A percentile compares a stretch with the other conserved stretches of the same genome.
phyloP scores from a whole-genome alignment of 2,797 vertebrate species.

The Sebastiscus albofasciatus region DNA sequence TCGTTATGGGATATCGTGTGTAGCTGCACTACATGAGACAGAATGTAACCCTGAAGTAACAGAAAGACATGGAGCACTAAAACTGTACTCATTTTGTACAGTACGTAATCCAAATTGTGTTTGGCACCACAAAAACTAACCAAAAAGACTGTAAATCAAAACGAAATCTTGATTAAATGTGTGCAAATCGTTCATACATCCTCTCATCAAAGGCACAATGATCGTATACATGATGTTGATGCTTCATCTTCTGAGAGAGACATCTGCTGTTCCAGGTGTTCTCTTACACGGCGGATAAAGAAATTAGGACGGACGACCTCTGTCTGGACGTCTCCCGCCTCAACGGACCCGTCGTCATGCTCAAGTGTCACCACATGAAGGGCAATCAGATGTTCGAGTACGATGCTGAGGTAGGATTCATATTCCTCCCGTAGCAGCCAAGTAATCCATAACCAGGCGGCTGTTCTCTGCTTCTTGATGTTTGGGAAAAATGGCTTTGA shows the following conservation, averaged over 20 bases:
- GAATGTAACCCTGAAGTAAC: neutral
- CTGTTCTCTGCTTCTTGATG: neutral
- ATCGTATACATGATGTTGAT: neutral
- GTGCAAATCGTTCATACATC: neutral
- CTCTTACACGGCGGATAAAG: slow-evolving; percentile 97
- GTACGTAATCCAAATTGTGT: neutral
- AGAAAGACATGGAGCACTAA: neutral
- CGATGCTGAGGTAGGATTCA: slow-evolving; percentile 90
- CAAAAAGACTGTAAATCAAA: neutral
- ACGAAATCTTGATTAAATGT: neutral
- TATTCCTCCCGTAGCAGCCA: neutral
- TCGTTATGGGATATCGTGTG: neutral
- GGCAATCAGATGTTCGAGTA: slow-evolving; percentile 99
- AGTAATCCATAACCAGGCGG: neutral
- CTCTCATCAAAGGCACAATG: neutral
- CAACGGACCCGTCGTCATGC: slow-evolving; percentile 95
- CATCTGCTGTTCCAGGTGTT: slow-evolving; percentile 86
- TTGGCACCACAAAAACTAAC: neutral
- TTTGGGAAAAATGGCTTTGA: slow-evolving; percentile 1
- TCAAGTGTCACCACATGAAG: slow-evolving; percentile 99
- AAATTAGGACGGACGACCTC: slow-evolving; percentile 97
- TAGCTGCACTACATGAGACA: neutral
- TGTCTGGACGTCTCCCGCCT: slow-evolving; percentile 97
- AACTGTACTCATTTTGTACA: neutral
- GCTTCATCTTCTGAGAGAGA: slow-evolving; percentile 4